Percentiles rank a stretch among this genome's conserved stretches.
phyloP scores from a whole-genome alignment of 2,888 invertebrate species.

The Nomada lathburiana region DNA sequence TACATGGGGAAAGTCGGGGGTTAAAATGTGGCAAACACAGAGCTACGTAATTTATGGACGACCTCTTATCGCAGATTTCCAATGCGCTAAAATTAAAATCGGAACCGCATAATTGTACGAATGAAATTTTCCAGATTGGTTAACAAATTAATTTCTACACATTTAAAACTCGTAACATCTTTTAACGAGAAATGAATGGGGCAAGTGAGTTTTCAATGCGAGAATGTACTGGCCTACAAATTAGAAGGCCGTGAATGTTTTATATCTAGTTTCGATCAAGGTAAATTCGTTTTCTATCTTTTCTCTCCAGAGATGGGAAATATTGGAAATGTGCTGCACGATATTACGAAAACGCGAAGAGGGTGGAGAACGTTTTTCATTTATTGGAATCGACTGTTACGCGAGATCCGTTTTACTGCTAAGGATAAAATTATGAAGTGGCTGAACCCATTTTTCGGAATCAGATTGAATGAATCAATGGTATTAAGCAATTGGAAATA shows the following conservation, averaged over 20 bases:
- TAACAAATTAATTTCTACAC: too few species aligned
- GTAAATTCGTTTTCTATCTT: conserved; percentile 34
- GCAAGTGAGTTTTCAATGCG: too few species aligned
- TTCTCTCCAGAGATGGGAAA: conserved; percentile 34
- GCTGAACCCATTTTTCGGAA: neutral
- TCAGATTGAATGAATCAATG: conserved; percentile 6
- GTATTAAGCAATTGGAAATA: neutral
- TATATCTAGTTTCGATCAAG: conserved; percentile 42
- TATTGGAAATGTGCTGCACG: conserved; percentile 44
- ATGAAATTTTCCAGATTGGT: too few species aligned
- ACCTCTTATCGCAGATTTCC: too few species aligned
- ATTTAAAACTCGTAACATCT: too few species aligned
- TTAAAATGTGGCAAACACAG: too few species aligned
- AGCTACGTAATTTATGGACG: too few species aligned
- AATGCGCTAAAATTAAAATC: too few species aligned
- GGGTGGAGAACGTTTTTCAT: conserved; percentile 44
- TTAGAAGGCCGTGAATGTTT: conserved; percentile 3
- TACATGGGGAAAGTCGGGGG: too few species aligned
- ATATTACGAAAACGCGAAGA: conserved; percentile 35
- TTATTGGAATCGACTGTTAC: conserved; percentile 40
- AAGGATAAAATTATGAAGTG: conserved; percentile 34
- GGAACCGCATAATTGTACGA: too few species aligned
- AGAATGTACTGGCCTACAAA: neutral
- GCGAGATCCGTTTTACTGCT: conserved; percentile 43
- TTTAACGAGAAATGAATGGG: too few species aligned